Evolutionary conservation across 2,888 invertebrate genomes (phyloP).

Genomic region (Dryobotodes eremita): DNA sequence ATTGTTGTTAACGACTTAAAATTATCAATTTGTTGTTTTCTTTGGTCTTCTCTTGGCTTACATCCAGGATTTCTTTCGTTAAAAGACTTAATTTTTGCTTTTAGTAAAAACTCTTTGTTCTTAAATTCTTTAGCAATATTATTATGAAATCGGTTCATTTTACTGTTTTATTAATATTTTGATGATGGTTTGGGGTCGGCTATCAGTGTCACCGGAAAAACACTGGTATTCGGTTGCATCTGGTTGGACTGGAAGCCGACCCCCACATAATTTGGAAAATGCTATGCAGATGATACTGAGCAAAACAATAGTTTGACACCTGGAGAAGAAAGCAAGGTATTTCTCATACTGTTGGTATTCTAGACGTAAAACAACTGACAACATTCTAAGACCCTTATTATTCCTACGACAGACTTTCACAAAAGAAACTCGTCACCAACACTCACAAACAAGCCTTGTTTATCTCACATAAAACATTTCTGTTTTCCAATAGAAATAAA

Average conservation of each 20-base stretch:
- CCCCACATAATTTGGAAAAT: background rate
- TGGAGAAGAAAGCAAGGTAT: background rate
- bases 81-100: too few species aligned
- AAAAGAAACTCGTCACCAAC: constrained; percentile 27
- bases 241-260: too few species aligned
- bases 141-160: background rate
- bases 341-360: background rate
- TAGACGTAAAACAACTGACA: background rate
- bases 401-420: constrained; percentile 4
- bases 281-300: too few species aligned
- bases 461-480: constrained; percentile 51
- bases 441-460: constrained; percentile 40
- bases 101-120: constrained; percentile 7
- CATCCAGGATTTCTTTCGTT: constrained; percentile 4
- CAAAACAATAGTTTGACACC: background rate
- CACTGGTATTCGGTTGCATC: background rate
- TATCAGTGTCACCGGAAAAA: background rate
- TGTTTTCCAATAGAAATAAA: constrained; percentile 57
- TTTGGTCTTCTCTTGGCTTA: constrained; percentile 33
- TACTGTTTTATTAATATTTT: background rate
- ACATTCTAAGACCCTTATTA: background rate
- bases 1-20: constrained; percentile 24
- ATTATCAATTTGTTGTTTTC: constrained; percentile 20
- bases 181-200: background rate
- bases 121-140: background rate